Evolutionary conservation across 2,888 invertebrate genomes (phyloP).

Genomic region (Chrysomela aeneicollis): DNA sequence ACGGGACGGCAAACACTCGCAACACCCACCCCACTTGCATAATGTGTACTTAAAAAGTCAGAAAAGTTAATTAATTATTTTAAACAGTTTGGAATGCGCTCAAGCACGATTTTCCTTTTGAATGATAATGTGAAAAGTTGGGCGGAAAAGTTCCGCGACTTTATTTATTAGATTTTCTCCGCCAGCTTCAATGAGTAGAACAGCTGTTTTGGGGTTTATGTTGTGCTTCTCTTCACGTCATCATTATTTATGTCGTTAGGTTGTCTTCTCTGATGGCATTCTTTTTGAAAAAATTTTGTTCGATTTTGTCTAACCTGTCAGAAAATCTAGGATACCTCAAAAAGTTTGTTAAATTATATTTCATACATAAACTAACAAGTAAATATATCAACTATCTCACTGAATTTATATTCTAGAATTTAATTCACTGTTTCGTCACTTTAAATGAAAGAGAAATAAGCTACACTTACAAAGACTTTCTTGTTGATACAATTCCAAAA

Average conservation of each 20-base stretch:
- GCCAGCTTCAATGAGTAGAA: conserved; percentile 33
- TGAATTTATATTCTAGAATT: too few relatives aligned
- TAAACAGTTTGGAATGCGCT: conserved; percentile 54
- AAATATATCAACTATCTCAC: too few relatives aligned
- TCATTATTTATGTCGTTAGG: neutral
- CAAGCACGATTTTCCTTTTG: conserved; percentile 53
- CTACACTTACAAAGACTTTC: too few relatives aligned
- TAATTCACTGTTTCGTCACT: too few relatives aligned
- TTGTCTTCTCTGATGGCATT: neutral
- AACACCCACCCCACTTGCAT: conserved; percentile 40
- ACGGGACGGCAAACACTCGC: conserved; percentile 46
- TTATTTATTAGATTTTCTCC: conserved; percentile 44
- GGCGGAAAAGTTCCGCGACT: conserved; percentile 39
- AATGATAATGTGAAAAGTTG: conserved; percentile 54
- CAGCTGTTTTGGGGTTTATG: conserved; percentile 42
- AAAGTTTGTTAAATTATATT: too few relatives aligned
- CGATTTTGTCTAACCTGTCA: too few relatives aligned
- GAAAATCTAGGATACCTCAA: too few relatives aligned
- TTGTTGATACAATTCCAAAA: too few relatives aligned
- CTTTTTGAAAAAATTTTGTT: neutral
- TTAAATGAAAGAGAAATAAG: too few relatives aligned
- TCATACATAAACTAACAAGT: too few relatives aligned
- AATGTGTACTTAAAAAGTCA: conserved; percentile 55
- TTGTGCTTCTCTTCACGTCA: conserved; percentile 26
- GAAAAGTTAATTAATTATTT: conserved; percentile 60